Conservation (phyloP, 2,797 vertebrate species). For the Ctenochaetus hawaiiensis region DNA sequence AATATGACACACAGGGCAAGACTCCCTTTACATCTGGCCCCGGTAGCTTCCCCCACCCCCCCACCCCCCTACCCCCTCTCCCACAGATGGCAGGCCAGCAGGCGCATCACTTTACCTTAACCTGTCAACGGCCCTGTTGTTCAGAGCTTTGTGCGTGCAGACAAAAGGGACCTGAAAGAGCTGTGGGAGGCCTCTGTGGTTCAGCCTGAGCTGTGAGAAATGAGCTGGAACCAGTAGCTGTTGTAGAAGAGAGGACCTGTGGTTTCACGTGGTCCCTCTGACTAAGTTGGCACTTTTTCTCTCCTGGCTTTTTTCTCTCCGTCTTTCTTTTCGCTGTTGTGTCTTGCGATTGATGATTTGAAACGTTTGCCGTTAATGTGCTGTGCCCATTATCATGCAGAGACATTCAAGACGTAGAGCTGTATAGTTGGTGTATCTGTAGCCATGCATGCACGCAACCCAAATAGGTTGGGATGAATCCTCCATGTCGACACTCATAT, state of each 20-base stretch:
- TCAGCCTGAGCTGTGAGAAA: slow-evolving; percentile 17
- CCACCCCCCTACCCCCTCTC: slow-evolving; percentile 38
- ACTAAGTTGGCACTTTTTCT: slow-evolving; percentile 40
- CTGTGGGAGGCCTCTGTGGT: slow-evolving; percentile 35
- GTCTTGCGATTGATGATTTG: slow-evolving; percentile 25
- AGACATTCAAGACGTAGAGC: slow-evolving; percentile 42
- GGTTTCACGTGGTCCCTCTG: slow-evolving; percentile 25
- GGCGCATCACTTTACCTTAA: slow-evolving; percentile 77
- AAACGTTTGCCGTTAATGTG: slow-evolving; percentile 46
- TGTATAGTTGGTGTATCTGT: slow-evolving; percentile 39
- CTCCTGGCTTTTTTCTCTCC: slow-evolving; percentile 6
- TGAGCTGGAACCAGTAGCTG: slow-evolving; percentile 54
- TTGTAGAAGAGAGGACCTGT: slow-evolving; percentile 6
- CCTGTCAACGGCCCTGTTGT: slow-evolving; percentile 76
- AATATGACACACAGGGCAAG: slow-evolving; percentile 71
- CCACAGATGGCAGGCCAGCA: slow-evolving; percentile 63
- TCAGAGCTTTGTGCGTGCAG: slow-evolving; percentile 70
- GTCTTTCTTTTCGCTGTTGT: slow-evolving; percentile 17
- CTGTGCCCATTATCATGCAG: slow-evolving; percentile 12
- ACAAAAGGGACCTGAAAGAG: slow-evolving; percentile 71
- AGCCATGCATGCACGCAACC: slow-evolving; percentile 13
- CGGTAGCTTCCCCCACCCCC: slow-evolving; percentile 33
- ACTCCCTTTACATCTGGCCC: slow-evolving; percentile 56
- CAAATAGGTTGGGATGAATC: slow-evolving; percentile 26
- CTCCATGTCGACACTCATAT: slow-evolving; percentile 12